These are phyloP conservation scores for Myiagra hebetior DNA, from an alignment of 2,113 vertebrate species.

Conservation along the genomic window DNA sequence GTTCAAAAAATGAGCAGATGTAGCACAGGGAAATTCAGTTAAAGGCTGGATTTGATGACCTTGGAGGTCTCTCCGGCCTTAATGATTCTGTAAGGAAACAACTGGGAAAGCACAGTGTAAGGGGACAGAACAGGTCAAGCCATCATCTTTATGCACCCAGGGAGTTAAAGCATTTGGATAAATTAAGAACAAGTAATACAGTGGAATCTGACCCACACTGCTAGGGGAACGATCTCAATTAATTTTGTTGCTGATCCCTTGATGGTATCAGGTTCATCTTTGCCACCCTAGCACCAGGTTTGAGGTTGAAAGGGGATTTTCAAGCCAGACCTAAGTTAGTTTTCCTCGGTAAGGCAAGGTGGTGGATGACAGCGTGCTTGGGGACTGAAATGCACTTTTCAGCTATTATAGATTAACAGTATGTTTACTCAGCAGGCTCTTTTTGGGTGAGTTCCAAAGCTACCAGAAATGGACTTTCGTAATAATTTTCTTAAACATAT, in stretches of 20 bases:
- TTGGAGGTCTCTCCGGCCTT: neutral
- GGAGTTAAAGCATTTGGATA: neutral
- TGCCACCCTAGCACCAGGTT: neutral
- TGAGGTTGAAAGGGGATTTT: neutral
- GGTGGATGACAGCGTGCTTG: neutral
- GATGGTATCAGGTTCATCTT: neutral
- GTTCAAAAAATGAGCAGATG: neutral
- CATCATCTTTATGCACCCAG: neutral
- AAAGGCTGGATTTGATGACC: neutral
- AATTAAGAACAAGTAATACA: neutral
- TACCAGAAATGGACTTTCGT: neutral
- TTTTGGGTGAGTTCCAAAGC: neutral
- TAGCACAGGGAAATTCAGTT: neutral
- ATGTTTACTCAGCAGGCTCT: slow-evolving; percentile 22
- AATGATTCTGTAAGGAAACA: neutral
- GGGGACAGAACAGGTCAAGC: neutral
- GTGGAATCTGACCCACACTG: neutral
- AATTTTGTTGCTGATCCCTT: neutral
- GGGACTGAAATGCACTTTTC: neutral
- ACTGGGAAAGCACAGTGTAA: neutral
- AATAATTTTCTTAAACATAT: neutral
- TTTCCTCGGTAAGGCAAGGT: neutral
- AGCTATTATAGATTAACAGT: neutral
- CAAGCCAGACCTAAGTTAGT: neutral
- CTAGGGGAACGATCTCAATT: neutral